Evolutionary conservation across 2,113 vertebrate species (phyloP), one percentile per base, ranked within the genome.

Genomic region (Salminus brasiliensis): DNA sequence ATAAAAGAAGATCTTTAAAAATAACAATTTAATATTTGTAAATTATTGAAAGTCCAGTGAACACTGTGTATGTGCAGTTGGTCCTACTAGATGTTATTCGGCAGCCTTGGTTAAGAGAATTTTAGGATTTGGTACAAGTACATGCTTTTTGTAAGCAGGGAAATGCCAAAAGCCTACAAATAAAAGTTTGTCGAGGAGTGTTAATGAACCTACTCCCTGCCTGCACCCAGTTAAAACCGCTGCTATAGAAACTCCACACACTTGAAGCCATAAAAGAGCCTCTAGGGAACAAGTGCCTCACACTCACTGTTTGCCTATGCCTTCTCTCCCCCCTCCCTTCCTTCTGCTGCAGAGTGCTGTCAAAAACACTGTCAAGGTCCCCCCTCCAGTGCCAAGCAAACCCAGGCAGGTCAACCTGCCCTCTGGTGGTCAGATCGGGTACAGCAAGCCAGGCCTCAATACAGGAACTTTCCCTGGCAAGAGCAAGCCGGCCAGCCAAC

Each of bases 301-400:
- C 25, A 15, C n/a, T n/a, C n/a, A n/a, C n/a, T 15, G 2, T 3
- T 59, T 59, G 10, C 21, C 23, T 39, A 2, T 47, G 36, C 43
- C 15, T 9, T 71, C 0, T 66, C 66, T 41, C 23, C 2, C n/a
- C n/a, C n/a, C n/a, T 39, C n/a, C 32, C 2, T 23, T 29, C 15
- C 68, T 62, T n/a, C 11, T 16, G 84, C 67, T 72, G 71, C 88
- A 98, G 97, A 87, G 84, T 76, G 87, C 92, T 47, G 92, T 87
- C 71, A 98, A 95, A 89, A 93, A 86, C 52, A 86, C 93, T 7
- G 86, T 92, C 9, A 99, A 99, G 90, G 94, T 99, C 39, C 98
- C 98, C 30, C 98, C 98, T 21, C 98, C 98, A 15, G 98, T 99
- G 16, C 96, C 98, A 55, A 95, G 92, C 80, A 99, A 99, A 89